These are phyloP conservation scores for Lytechinus variegatus DNA, from an alignment of 35 echinoderm and acorn worm genomes.

Conservation along the genomic window DNA sequence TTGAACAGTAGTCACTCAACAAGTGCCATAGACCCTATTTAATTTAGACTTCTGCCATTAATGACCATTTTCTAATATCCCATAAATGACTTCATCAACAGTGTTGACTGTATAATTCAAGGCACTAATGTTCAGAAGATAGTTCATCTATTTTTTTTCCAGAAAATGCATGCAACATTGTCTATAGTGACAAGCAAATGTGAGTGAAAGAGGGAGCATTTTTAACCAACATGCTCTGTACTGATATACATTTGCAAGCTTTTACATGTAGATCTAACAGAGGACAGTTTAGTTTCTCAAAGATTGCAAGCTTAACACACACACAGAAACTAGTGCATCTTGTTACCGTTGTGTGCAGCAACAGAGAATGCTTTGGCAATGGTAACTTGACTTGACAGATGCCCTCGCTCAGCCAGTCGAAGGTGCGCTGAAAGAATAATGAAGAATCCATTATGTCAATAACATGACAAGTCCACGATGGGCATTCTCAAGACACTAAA, in stretches of 20 bases:
- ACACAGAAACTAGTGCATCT: background rate
- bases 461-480: background rate
- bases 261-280: background rate
- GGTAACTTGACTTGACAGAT: background rate
- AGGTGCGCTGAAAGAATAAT: background rate
- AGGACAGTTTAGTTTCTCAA: background rate
- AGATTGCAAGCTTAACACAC: background rate
- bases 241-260: background rate
- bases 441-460: conserved; percentile 1
- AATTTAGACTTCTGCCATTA: no score
- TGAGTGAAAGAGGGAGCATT: background rate
- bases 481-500: background rate
- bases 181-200: background rate
- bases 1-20: no score
- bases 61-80: no score
- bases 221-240: background rate
- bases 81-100: no score
- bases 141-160: background rate
- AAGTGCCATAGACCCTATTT: no score
- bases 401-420: background rate
- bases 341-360: conserved; percentile 1
- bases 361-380: background rate
- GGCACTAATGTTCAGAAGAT: background rate
- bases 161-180: background rate
- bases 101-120: background rate